phyloP scores from a whole-genome alignment of 2,797 vertebrate species.

The Champsocephalus gunnari region DNA sequence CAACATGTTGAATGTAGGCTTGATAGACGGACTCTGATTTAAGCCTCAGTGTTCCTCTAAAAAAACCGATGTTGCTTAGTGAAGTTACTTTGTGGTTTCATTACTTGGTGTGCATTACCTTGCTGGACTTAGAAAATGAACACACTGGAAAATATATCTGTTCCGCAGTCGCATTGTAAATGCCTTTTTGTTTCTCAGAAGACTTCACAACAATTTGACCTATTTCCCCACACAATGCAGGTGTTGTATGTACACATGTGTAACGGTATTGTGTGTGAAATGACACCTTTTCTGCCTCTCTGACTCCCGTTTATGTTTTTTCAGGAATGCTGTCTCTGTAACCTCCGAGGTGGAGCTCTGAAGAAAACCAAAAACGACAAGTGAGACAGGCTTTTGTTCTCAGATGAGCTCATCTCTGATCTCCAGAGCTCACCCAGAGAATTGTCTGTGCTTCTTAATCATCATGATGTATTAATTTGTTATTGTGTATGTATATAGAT shows the following conservation, averaged over 20 bases:
- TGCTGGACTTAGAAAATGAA: not conserved
- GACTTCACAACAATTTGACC: not conserved
- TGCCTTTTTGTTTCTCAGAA: not conserved
- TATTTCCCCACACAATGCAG: not conserved
- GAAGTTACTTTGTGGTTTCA: not conserved
- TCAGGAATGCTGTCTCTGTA: slow-evolving; percentile 97
- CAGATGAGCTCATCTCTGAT: slow-evolving; percentile 55
- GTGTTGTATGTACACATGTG: not conserved
- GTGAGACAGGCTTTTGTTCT: slow-evolving; percentile 82
- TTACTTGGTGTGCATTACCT: not conserved
- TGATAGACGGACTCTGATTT: not conserved
- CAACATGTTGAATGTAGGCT: not conserved
- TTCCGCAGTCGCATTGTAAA: not conserved
- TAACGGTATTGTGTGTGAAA: not conserved
- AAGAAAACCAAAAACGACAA: slow-evolving; percentile 94
- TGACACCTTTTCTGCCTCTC: not conserved
- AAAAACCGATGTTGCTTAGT: not conserved
- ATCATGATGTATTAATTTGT: slow-evolving; percentile 38
- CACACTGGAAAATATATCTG: not conserved
- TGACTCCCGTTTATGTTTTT: slow-evolving; percentile 36
- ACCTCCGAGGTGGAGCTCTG: slow-evolving; percentile 96
- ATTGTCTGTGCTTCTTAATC: slow-evolving; percentile 47
- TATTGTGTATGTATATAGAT: slow-evolving; percentile 81
- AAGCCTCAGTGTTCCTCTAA: not conserved
- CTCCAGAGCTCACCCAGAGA: slow-evolving; percentile 48